A percentile compares a stretch with the other conserved stretches of the same genome.
phyloP scores from a whole-genome alignment of 2,888 invertebrate species.

The Gasteruption jaculator region DNA sequence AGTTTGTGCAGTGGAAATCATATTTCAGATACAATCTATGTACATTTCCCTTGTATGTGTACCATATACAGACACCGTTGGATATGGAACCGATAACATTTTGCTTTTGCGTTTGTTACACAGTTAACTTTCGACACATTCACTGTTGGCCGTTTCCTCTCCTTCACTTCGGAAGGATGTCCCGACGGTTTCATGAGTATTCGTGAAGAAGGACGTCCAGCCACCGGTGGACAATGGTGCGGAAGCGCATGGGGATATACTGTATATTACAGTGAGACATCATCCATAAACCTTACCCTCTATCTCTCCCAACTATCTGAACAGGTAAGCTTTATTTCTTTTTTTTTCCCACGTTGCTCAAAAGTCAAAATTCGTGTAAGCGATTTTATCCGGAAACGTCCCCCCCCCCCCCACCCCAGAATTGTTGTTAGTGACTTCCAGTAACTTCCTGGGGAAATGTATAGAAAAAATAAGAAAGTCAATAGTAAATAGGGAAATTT shows the following conservation, averaged over 20 bases:
- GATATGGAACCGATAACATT: too few relatives aligned
- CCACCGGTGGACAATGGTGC: slow-evolving; percentile 77
- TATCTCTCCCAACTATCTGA: slow-evolving; percentile 67
- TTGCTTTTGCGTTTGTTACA: slow-evolving; percentile 34
- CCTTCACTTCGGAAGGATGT: slow-evolving; percentile 73
- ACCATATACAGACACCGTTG: too few relatives aligned
- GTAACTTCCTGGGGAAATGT: too few relatives aligned
- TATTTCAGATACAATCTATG: too few relatives aligned
- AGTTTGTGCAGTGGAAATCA: too few relatives aligned
- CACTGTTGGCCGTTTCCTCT: slow-evolving; percentile 75
- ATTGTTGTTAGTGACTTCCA: too few relatives aligned
- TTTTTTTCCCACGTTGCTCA: background rate
- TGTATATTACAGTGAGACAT: slow-evolving; percentile 79
- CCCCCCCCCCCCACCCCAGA: background rate
- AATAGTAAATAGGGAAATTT: too few relatives aligned
- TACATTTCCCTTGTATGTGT: too few relatives aligned
- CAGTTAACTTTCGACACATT: slow-evolving; percentile 82
- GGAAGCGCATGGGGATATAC: slow-evolving; percentile 82
- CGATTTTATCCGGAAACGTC: background rate
- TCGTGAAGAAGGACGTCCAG: slow-evolving; percentile 66
- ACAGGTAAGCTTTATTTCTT: slow-evolving; percentile 57
- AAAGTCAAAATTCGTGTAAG: background rate
- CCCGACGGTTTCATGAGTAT: slow-evolving; percentile 80
- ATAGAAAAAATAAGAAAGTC: too few relatives aligned
- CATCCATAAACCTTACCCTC: slow-evolving; percentile 73